phyloP scores from a whole-genome alignment of 2,888 invertebrate genomes.

The Belgica antarctica region DNA sequence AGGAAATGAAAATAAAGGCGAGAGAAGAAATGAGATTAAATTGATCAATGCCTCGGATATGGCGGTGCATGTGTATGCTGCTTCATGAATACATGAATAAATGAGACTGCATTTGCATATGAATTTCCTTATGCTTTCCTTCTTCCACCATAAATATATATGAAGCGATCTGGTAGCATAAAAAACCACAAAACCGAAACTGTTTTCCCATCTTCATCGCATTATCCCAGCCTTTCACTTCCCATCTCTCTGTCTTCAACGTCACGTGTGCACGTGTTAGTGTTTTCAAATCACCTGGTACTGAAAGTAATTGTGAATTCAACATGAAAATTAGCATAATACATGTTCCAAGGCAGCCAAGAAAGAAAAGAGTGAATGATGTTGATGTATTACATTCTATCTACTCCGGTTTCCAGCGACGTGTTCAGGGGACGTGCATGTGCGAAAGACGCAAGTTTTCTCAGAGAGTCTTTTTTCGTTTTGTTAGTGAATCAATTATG shows the following conservation, averaged over 20 bases:
- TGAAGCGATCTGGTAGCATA: background rate
- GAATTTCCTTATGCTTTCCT: conserved; percentile 11
- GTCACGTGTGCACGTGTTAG: background rate
- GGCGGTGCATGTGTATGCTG: background rate
- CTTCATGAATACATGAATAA: conserved; percentile 31
- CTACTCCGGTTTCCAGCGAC: no score
- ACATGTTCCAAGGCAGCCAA: conserved; percentile 13
- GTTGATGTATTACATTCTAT: conserved; percentile 36
- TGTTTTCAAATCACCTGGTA: conserved; percentile 29
- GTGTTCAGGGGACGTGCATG: no score
- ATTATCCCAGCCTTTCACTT: background rate
- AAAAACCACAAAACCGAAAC: background rate
- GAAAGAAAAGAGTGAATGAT: conserved; percentile 24
- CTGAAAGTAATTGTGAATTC: conserved; percentile 39
- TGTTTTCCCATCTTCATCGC: background rate
- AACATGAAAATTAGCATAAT: conserved; percentile 41
- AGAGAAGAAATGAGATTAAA: conserved; percentile 12
- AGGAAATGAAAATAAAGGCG: conserved; percentile 1
- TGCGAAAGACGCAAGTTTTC: no score
- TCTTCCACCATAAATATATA: background rate
- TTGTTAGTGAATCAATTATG: no score
- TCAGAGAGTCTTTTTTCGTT: no score
- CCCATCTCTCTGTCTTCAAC: background rate
- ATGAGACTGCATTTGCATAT: conserved; percentile 24
- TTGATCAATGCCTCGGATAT: conserved; percentile 15